phyloP scores from a whole-genome alignment of 2,113 vertebrate genomes.

The Parus major region DNA sequence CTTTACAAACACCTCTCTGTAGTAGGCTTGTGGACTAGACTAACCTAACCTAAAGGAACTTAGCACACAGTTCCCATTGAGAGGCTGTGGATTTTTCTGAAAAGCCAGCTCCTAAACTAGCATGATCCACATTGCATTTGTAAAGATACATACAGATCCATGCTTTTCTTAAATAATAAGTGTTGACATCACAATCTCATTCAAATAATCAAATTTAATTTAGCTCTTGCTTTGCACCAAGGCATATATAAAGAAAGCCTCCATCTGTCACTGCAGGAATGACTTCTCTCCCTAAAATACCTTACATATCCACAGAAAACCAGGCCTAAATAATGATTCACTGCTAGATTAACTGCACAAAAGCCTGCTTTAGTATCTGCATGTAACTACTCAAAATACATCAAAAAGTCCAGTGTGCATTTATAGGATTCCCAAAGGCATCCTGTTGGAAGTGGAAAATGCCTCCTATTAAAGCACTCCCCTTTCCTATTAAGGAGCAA shows the following conservation, averaged over 20 bases:
- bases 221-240: not conserved
- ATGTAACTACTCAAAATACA: not conserved
- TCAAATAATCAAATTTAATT: not conserved
- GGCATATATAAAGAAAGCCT: not conserved
- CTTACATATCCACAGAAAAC: not conserved
- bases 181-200: not conserved
- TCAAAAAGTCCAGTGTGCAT: not conserved
- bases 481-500: not conserved
- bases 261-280: not conserved
- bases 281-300: conserved; percentile 19
- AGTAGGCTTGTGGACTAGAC: not conserved
- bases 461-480: not conserved
- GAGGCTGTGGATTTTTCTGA: not conserved
- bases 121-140: not conserved
- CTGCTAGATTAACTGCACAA: not conserved
- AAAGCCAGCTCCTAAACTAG: not conserved
- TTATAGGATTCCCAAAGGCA: not conserved
- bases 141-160: not conserved
- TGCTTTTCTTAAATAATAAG: not conserved
- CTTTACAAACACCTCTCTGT: not conserved
- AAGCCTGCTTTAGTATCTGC: not conserved
- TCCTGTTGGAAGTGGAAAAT: not conserved
- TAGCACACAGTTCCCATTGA: not conserved
- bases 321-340: not conserved
- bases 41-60: not conserved